Evolutionary conservation across 2,888 invertebrate genomes (phyloP), one percentile per base, ranked within the genome.

Genomic region (Priocnemis perturbator): DNA sequence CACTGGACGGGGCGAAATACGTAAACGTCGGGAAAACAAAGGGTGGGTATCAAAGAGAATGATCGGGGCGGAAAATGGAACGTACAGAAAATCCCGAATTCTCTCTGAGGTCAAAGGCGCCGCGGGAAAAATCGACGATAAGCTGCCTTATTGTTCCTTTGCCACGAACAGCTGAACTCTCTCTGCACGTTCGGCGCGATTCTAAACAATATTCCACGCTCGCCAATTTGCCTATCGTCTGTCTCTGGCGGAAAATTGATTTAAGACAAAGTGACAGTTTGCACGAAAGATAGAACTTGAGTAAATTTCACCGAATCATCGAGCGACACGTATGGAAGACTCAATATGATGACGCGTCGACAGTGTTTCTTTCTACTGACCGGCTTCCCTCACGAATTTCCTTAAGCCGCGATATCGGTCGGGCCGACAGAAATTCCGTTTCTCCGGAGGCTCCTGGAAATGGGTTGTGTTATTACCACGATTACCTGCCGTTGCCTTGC

Each of bases 61-160:
- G 58, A 58, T 44, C 58, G 60, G 11, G 11, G 56, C 57, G 44
- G 57, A 47, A 66, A 69, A 7, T 61, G 58, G 53, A 69, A 53
- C 37, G 52, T 21, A 55, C 37, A 23, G 14, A n/a, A 19, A 69
- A 44, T 65, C 15, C 5, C 47, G 17, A 26, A 69, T 66, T 66
- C 52, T 53, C 26, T 50, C 56, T 56, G 20, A 50, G 56, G 45
- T 65, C 57, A 61, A 60, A 57, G 53, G 30, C 7, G 44, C 37
- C 23, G n/a, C 58, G 44, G 23, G 58, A 21, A 60, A 58, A 58
- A 21, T 30, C 30, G 37, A 30, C 44, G 14, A 37, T 17, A 57
- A 26, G 17, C 30, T 57, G 26, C 37, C 19, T 5, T 2, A 5
- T 26, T 26, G n/a, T n/a, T n/a, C n/a, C n/a, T n/a, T n/a, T n/a